Base-by-base conservation (phyloP, 2,113 vertebrate genomes). In the Carettochelys insculpta region DNA sequence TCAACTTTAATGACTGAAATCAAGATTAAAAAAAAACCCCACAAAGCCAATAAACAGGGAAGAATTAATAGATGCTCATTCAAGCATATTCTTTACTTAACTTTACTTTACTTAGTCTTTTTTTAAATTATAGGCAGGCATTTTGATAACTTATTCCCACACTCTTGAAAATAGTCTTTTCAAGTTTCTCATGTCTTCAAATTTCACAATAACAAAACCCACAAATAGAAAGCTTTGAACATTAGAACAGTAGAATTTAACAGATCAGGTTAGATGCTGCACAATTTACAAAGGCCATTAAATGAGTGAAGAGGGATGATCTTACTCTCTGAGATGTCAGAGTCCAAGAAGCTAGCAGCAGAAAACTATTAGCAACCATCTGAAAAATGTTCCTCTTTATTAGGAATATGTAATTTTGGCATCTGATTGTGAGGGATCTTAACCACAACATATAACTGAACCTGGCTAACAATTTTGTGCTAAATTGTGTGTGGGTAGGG, bases 1-100 rank as follows among this genome's bases (percentile, higher is more conserved):
- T 83, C 9, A 65, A 90, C 61, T 24, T 29, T 22, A 27, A n/a
- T 0, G 0, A 58, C 11, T 75, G 9, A n/a, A 88, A 14, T 1
- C 1, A 3, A 61, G 31, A 52, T 27, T 1, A 3, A 52, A 80
- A 82, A 80, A 89, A 50, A 53, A 27, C n/a, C n/a, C n/a, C n/a
- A 5, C 19, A 11, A 82, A 61, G 20, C 41, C 47, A 54, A 9
- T 4, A 54, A 82, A 73, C 5, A 53, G 80, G 34, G 7, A 25
- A 5, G 27, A 77, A 80, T n/a, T 0, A 2, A 54, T 56, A 6
- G 1, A 85, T 22, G 50, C 4, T 38, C 11, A 5, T 5, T 80
- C 51, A 13, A 4, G 50, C 43, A 9, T 65, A 71, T 56, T 89
- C n/a, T n/a, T n/a, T n/a, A n/a, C n/a, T n/a, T n/a, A n/a, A n/a